Base-by-base conservation (phyloP, 1,140 invertebrate genomes). In the Matsumurasca onukii region DNA sequence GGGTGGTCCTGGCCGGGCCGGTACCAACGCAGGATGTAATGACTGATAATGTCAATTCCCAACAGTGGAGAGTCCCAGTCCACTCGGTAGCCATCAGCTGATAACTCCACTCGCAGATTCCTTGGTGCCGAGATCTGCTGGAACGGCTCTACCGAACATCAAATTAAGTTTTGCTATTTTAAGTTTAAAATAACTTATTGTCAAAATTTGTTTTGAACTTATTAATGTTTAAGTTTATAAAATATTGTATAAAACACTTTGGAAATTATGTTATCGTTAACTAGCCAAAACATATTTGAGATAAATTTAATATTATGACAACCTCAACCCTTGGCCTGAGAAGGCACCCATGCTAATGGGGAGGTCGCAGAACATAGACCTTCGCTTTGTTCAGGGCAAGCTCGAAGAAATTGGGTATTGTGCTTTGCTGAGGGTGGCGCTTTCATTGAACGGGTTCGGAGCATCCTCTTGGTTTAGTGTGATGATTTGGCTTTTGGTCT, bases 1-100 rank as follows among this genome's bases (percentile, higher is more conserved):
- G n/a, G 29, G 17, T 31, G 31, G 61, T 88, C 84, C 2, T 84
- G 78, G 13, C 83, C 79, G 25, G 84, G 86, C 72, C 83, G 80
- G 29, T 79, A 83, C 87, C 88, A 89, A 71, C 82, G 83, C 0
- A 90, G 83, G 0, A 81, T 80, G 67, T 89, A 90, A 1, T 81
- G 72, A 63, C 83, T 81, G 2, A 89, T 75, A 34, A 80, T 77
- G 27, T 89, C 82, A 20, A 78, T 73, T 0, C 86, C 87, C 66
- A 82, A 78, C 17, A 79, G 76, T 0, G 91, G 91, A 22, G 88
- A 84, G 59, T 86, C 82, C 91, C 91, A 94, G 27, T 85, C 85
- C 1, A 93, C 83, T 13, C 89, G 78, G 76, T 86, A 88, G n/a
- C 89, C 89, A 69, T 88, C 84, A 12, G 78, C 78, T 0, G 83